Evolutionary conservation across 1,140 invertebrate species (phyloP).

Genomic region (Cyclargus thomasi): DNA sequence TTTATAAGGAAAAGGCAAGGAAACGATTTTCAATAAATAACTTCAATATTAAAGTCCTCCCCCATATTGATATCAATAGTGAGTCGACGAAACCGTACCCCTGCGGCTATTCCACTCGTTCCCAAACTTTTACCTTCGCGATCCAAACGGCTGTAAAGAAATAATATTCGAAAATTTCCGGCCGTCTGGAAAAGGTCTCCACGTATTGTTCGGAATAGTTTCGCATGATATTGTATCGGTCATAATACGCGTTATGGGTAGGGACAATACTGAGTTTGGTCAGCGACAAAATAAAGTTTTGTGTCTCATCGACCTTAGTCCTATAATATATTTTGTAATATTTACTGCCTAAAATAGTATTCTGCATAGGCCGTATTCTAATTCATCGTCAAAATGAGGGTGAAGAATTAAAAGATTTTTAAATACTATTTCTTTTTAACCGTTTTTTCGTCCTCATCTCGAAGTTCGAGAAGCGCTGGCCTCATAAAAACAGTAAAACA

Average conservation of each 20-base stretch:
- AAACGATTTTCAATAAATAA: slow-evolving; percentile 72
- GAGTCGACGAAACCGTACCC: slow-evolving; percentile 52
- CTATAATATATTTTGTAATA: no score
- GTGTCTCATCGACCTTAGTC: no score
- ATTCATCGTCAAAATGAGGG: no score
- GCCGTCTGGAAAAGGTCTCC: not conserved
- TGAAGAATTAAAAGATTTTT: no score
- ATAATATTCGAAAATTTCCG: slow-evolving; percentile 9
- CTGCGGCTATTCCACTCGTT: slow-evolving; percentile 52
- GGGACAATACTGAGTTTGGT: no score
- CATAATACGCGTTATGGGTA: not conserved
- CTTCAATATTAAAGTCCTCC: slow-evolving; percentile 69
- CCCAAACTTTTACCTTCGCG: slow-evolving; percentile 35
- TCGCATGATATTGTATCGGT: not conserved
- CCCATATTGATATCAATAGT: slow-evolving; percentile 70
- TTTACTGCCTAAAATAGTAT: no score
- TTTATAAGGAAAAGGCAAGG: slow-evolving; percentile 50
- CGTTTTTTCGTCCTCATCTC: not conserved
- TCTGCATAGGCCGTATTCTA: no score
- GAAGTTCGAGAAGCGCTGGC: slow-evolving; percentile 43
- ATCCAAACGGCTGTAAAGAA: slow-evolving; percentile 4
- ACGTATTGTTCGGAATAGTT: not conserved
- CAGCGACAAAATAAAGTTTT: no score
- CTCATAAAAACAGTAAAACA: slow-evolving; percentile 60
- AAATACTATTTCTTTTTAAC: no score